phyloP scores from a whole-genome alignment of 1,140 invertebrate genomes.

The Ephestia elutella region DNA sequence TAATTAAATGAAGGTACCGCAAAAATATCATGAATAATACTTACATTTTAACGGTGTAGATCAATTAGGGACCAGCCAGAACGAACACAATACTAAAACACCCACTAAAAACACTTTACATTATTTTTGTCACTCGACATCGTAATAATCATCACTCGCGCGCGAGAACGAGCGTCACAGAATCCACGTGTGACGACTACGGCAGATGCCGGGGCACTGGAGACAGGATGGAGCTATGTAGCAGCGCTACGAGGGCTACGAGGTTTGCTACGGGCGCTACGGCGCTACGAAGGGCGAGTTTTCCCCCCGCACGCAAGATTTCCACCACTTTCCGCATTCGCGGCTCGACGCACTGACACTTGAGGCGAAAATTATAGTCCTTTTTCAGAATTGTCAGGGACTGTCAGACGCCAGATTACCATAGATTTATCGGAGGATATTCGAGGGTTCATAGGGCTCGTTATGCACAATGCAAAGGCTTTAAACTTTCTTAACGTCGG shows the following conservation, averaged over 20 bases:
- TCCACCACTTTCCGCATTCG: slow-evolving; percentile 18
- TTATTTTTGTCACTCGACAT: slow-evolving; percentile 42
- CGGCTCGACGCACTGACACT: slow-evolving; percentile 14
- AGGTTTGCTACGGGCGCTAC: neutral
- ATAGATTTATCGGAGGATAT: slow-evolving; percentile 4
- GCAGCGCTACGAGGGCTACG: neutral
- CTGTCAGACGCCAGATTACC: slow-evolving; percentile 4
- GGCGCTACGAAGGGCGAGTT: slow-evolving; percentile 15
- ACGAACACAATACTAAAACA: slow-evolving; percentile 23
- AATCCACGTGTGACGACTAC: slow-evolving; percentile 35
- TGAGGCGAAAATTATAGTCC: slow-evolving; percentile 9
- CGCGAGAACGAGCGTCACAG: slow-evolving; percentile 28
- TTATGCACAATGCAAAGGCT: neutral
- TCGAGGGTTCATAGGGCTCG: neutral
- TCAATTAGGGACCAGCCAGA: slow-evolving; percentile 1
- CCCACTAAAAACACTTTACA: slow-evolving; percentile 31
- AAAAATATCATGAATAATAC: neutral
- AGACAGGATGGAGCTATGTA: slow-evolving; percentile 4
- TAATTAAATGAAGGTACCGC: slow-evolving; percentile 10
- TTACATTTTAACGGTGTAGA: slow-evolving; percentile 20
- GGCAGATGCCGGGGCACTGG: slow-evolving; percentile 53
- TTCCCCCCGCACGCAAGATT: slow-evolving; percentile 21
- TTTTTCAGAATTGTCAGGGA: slow-evolving; percentile 2
- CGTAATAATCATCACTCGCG: slow-evolving; percentile 46
- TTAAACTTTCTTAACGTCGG: neutral